Percentiles rank a stretch among this genome's conserved stretches.
Evolutionary conservation across 2,797 vertebrate species (phyloP).

Genomic region (Enteromius fasciolatus): DNA sequence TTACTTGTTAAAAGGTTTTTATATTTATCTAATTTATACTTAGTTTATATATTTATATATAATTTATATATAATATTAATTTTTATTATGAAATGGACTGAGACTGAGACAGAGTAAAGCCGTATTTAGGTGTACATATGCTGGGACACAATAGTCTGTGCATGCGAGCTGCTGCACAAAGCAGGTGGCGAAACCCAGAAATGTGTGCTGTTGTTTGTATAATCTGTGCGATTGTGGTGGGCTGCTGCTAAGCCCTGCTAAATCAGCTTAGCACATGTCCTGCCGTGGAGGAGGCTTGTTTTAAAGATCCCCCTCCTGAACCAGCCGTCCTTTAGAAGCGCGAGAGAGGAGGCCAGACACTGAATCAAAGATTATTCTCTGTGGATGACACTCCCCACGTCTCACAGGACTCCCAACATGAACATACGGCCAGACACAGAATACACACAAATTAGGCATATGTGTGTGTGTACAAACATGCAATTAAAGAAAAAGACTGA

Average conservation of each 20-base stretch:
- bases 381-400: conserved; percentile 41
- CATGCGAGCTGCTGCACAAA: conserved; percentile 71
- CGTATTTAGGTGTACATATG: conserved; percentile 43
- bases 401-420: conserved; percentile 23
- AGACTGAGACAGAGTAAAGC: conserved; percentile 17
- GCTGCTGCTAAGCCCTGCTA: conserved; percentile 77
- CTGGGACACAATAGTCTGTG: conserved; percentile 56
- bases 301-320: conserved; percentile 70
- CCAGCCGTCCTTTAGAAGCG: conserved; percentile 55
- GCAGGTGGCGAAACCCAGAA: conserved; percentile 63
- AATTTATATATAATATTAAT: neutral
- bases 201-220: conserved; percentile 78
- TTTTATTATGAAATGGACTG: neutral
- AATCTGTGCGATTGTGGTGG: conserved; percentile 79
- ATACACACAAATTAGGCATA: conserved; percentile 1
- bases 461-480: neutral
- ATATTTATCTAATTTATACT: too few species aligned
- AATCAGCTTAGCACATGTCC: conserved; percentile 83
- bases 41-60: too few species aligned
- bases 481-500: conserved; percentile 11
- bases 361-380: conserved; percentile 53
- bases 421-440: conserved; percentile 40
- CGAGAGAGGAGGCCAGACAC: conserved; percentile 54
- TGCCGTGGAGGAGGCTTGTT: conserved; percentile 79
- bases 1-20: too few species aligned